Conservation (phyloP, 2,113 vertebrate species). For the Pontoporia blainvillei region DNA sequence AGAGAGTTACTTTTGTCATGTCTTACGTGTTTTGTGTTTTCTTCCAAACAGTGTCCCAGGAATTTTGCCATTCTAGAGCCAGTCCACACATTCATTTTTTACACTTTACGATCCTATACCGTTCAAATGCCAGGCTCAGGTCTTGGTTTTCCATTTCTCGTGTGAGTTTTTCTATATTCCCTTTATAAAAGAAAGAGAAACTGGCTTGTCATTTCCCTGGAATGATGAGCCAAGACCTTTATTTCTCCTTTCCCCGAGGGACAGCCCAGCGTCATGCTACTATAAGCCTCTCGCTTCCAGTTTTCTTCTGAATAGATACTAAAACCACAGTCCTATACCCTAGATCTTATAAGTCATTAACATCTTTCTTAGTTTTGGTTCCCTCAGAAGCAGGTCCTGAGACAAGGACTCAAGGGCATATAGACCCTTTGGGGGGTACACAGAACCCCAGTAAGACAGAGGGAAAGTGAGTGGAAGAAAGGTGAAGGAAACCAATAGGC, state of each 20-base stretch:
- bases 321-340: background rate
- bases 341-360: background rate
- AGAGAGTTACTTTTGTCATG: background rate
- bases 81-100: background rate
- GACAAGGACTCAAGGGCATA: background rate
- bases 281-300: background rate
- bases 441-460: background rate
- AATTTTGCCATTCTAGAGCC: background rate
- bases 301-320: conserved; percentile 23
- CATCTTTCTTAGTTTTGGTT: background rate
- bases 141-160: conserved; percentile 11
- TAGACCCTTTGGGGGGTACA: background rate
- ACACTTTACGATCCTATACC: background rate
- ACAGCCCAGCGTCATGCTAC: background rate
- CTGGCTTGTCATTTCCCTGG: background rate
- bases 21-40: background rate
- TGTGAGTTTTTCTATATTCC: background rate
- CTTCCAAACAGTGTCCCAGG: background rate
- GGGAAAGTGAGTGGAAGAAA: background rate
- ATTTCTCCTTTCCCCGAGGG: background rate
- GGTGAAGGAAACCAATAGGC: background rate
- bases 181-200: background rate
- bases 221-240: background rate
- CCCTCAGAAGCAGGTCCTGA: background rate
- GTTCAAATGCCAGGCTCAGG: background rate